Percentiles rank a stretch among this genome's conserved stretches.
Conservation (phyloP, 2,113 vertebrate genomes). For the Motacilla tschutschensis region DNA sequence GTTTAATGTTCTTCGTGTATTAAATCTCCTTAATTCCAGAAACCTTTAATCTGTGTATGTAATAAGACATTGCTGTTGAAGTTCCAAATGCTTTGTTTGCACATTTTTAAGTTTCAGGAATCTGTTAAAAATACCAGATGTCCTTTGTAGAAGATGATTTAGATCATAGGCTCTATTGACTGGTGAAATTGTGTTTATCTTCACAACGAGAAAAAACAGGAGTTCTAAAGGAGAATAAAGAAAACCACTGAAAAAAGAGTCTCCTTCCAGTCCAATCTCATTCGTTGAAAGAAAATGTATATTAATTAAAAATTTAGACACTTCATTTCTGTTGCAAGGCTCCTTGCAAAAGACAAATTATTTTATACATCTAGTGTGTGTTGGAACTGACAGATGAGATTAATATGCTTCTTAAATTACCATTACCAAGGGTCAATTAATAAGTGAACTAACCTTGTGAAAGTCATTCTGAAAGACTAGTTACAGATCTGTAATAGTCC, state of each 20-base stretch:
- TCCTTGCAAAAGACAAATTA: conserved; percentile 72
- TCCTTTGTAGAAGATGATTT: conserved; percentile 41
- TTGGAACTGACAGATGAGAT: conserved; percentile 76
- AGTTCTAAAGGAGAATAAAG: background rate
- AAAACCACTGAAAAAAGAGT: background rate
- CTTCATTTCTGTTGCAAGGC: conserved; percentile 69
- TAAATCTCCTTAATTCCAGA: conserved; percentile 7
- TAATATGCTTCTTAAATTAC: conserved; percentile 82
- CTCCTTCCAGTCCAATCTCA: background rate
- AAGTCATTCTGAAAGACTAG: conserved; percentile 78
- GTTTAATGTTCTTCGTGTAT: background rate
- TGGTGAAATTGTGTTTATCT: conserved; percentile 28
- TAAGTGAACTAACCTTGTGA: conserved; percentile 80
- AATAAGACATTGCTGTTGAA: background rate
- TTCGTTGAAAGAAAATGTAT: conserved; percentile 57
- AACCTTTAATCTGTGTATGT: conserved; percentile 1
- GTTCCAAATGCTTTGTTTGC: conserved; percentile 10
- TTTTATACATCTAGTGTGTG: conserved; percentile 74
- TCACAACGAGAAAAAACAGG: background rate
- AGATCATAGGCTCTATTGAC: conserved; percentile 24
- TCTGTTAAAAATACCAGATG: background rate
- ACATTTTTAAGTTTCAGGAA: background rate
- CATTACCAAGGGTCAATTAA: conserved; percentile 80
- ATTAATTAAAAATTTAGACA: conserved; percentile 73
- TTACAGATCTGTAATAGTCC: conserved; percentile 71